Percentiles rank a stretch among this genome's conserved stretches.
phyloP scores from a whole-genome alignment of 2,797 vertebrate genomes.

The Scolopax bukidnonensis region DNA sequence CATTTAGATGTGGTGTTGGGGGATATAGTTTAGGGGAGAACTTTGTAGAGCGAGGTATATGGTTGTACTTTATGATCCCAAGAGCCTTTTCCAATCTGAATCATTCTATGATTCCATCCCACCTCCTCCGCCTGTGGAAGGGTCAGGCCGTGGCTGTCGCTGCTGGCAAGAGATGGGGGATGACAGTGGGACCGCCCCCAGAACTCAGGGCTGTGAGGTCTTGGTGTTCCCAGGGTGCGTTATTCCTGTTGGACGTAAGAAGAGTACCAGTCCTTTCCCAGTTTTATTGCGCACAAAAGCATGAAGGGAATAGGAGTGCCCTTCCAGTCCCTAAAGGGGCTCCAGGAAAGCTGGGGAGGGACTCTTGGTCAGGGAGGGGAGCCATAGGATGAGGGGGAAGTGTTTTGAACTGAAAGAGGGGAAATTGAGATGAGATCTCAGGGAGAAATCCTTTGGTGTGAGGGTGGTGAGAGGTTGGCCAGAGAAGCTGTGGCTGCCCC shows the following conservation, averaged over 20 bases:
- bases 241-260: neutral
- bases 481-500: too few relatives aligned
- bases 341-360: neutral
- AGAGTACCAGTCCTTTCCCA: too few relatives aligned
- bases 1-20: too few relatives aligned
- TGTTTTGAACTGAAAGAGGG: neutral
- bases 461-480: neutral
- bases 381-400: neutral
- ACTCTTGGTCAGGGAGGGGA: neutral
- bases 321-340: neutral
- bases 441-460: neutral
- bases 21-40: too few relatives aligned
- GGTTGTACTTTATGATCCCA: too few relatives aligned
- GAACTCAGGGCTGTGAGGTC: too few relatives aligned
- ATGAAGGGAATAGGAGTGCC: neutral
- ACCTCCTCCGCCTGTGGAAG: neutral
- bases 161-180: neutral
- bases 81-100: too few relatives aligned
- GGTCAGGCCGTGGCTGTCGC: too few relatives aligned
- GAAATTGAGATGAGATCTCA: neutral
- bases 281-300: neutral
- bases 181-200: accelerated
- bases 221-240: neutral
- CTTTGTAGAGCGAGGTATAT: too few relatives aligned
- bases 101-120: too few relatives aligned